Evolutionary conservation across 2,888 invertebrate genomes (phyloP).

Genomic region (Pterostichus niger): DNA sequence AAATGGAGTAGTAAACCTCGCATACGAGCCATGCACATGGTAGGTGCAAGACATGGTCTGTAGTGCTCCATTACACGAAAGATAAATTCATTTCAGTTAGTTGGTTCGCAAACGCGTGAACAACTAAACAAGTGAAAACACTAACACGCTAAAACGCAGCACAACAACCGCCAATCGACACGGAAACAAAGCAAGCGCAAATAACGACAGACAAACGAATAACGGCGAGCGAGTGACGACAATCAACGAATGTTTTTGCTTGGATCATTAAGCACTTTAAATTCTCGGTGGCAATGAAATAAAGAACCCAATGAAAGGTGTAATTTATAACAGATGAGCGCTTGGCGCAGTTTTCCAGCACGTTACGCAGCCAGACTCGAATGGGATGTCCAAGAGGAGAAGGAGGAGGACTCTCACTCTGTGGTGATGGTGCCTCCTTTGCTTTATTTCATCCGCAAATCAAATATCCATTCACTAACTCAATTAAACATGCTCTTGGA

Average conservation of each 20-base stretch:
- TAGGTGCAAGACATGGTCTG: constrained; percentile 8
- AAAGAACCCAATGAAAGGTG: constrained; percentile 76
- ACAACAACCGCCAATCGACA: constrained; percentile 18
- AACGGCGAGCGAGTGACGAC: constrained; percentile 34
- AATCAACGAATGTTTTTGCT: constrained; percentile 66
- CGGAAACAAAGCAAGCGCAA: constrained; percentile 30
- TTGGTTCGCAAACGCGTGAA: constrained; percentile 23
- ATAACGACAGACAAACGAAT: constrained; percentile 31
- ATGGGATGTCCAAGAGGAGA: constrained; percentile 60
- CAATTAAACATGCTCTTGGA: constrained; percentile 74
- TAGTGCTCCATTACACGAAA: constrained; percentile 1
- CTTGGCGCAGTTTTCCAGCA: constrained; percentile 69
- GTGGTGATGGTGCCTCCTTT: constrained; percentile 67
- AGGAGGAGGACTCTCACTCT: neutral
- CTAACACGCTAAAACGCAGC: too few relatives aligned
- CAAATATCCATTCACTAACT: constrained; percentile 74
- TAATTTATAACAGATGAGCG: constrained; percentile 76
- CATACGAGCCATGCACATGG: neutral
- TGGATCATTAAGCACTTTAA: constrained; percentile 75
- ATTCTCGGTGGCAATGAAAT: constrained; percentile 73
- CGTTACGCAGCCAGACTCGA: constrained; percentile 62
- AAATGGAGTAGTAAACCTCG: neutral
- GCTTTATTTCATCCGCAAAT: constrained; percentile 71
- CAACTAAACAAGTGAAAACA: constrained; percentile 18
- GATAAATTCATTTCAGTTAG: constrained; percentile 54